phyloP scores from a whole-genome alignment of 2,797 vertebrate genomes.

The Tympanoctomys barrerae region DNA sequence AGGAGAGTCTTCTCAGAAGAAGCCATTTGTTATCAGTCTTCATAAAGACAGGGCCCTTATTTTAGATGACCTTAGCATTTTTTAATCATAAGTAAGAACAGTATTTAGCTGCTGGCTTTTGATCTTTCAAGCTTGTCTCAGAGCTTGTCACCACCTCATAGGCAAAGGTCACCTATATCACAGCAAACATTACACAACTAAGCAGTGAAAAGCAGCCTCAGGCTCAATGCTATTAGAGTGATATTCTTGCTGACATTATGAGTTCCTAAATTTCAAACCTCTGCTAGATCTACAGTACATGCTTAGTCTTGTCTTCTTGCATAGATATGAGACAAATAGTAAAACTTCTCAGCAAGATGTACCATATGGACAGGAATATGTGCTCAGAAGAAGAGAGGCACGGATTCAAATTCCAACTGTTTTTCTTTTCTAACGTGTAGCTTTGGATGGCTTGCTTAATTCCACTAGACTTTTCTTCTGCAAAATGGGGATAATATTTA shows the following conservation, averaged over 20 bases:
- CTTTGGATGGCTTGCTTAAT: background rate
- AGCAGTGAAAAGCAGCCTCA: background rate
- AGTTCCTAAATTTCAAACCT: background rate
- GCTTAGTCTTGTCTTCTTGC: background rate
- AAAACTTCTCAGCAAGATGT: background rate
- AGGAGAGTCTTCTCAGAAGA: background rate
- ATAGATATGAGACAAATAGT: background rate
- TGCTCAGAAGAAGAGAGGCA: background rate
- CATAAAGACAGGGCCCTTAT: background rate
- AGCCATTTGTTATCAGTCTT: background rate
- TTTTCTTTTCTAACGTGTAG: background rate
- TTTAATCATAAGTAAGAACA: slow-evolving; percentile 23
- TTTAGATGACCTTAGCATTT: slow-evolving; percentile 9
- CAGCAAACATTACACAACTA: background rate
- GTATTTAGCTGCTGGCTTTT: slow-evolving; percentile 30
- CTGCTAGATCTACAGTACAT: background rate
- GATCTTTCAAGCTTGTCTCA: background rate
- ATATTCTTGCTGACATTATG: background rate
- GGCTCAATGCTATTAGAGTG: background rate
- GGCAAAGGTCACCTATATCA: background rate
- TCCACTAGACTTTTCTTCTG: background rate
- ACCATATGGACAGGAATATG: background rate
- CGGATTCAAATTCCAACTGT: background rate
- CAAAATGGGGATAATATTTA: background rate
- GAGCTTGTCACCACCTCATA: background rate